Percentiles rank a stretch among this genome's conserved stretches.
Conservation (phyloP, 2,888 invertebrate species). For the Deilephila porcellus region DNA sequence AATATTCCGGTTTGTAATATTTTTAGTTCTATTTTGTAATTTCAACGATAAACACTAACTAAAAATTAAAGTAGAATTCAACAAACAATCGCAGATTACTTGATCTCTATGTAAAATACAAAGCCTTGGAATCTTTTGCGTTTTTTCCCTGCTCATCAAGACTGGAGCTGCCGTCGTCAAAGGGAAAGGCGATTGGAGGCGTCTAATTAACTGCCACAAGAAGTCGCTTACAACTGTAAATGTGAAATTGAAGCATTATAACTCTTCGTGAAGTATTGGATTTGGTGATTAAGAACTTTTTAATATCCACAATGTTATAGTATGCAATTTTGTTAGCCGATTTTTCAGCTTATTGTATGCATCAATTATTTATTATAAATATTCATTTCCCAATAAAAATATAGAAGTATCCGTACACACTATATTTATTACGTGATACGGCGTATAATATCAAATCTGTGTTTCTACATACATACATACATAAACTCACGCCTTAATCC, state of each 20-base stretch:
- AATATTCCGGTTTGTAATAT: no score
- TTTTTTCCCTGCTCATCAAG: slow-evolving; percentile 20
- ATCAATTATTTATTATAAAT: no score
- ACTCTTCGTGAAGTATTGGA: background rate
- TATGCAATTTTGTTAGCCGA: no score
- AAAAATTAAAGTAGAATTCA: background rate
- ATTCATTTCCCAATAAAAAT: no score
- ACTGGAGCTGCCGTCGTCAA: slow-evolving; percentile 4
- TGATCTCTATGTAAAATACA: background rate
- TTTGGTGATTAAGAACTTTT: background rate
- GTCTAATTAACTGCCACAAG: slow-evolving; percentile 35
- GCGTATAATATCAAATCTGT: no score
- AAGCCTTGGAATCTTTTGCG: background rate
- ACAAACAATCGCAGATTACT: slow-evolving; percentile 2
- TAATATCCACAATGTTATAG: no score
- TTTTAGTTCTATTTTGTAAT: no score
- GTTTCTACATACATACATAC: no score
- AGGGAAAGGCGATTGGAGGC: slow-evolving; percentile 18
- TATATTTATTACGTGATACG: no score
- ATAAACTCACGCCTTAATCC: no score
- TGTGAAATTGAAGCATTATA: background rate
- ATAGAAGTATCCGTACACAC: no score
- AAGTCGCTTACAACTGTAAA: background rate
- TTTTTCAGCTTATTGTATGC: no score
- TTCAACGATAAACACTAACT: background rate